These are phyloP conservation scores for Tapirus terrestris DNA, from an alignment of 2,113 vertebrate species.

Conservation along the genomic window DNA sequence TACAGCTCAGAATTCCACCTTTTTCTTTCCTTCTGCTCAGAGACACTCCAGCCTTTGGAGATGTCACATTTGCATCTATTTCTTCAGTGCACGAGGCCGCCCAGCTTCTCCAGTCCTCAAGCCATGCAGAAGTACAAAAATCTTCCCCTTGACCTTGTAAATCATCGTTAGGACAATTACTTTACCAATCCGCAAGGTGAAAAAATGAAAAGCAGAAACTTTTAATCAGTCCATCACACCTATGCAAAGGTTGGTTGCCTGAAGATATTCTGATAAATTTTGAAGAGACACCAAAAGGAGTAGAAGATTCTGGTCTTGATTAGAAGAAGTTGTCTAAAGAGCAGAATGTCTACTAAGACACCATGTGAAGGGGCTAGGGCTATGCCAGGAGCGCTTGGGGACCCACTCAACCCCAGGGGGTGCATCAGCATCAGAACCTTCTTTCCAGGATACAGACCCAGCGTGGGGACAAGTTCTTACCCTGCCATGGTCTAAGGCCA, in stretches of 20 bases:
- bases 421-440: not conserved
- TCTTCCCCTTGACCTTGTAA: not conserved
- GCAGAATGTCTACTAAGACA: not conserved
- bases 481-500: not conserved
- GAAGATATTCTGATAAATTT: not conserved
- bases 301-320: not conserved
- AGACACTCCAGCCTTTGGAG: not conserved
- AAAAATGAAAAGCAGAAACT: not conserved
- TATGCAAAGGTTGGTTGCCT: not conserved
- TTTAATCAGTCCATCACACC: not conserved
- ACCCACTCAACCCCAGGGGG: not conserved
- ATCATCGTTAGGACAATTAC: not conserved
- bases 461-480: too few species aligned
- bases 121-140: not conserved
- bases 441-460: not conserved
- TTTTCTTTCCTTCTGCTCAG: not conserved
- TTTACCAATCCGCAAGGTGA: not conserved
- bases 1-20: not conserved
- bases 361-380: not conserved
- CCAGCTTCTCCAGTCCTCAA: not conserved
- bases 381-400: not conserved
- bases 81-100: not conserved
- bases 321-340: not conserved
- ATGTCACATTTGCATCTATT: fast-evolving
- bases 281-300: not conserved